Base-by-base conservation (phyloP, 2,888 invertebrate genomes). In the Lycia hirtaria region DNA sequence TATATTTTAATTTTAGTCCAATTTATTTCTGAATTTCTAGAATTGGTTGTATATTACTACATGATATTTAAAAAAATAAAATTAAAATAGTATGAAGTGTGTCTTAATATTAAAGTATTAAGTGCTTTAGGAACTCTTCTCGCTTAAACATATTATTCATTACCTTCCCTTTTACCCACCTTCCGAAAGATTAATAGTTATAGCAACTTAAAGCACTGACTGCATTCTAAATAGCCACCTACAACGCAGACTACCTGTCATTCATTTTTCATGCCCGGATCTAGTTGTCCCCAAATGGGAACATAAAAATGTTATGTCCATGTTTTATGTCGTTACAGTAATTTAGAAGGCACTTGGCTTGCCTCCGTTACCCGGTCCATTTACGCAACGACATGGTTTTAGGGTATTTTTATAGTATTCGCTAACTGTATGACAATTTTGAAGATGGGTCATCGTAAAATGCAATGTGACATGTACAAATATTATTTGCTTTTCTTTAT, bases 281-380 rank as follows among this genome's bases (percentile, higher is more conserved):
- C 24, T 50, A 56, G 37, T 52, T 48, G 47, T 52, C 41, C 32
- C 26, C 30, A 47, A 47, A 54, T 38, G 26, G 32, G 50, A 57
- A 65, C 63, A 56, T 71, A 71, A 71, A 71, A 65, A 67, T 72
- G 69, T 71, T 66, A 70, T 51, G 51, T 63, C 60, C 60, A 60
- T 59, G 67, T 72, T 75, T 76, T 75, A 72, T 62, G 68, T 62
- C 57, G 59, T 65, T 64, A 65, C 75, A 70, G 63, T 70, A 67
- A 75, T 73, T 74, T 69, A 66, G 67, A 63, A 57, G 64, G 58
- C 64, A 68, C 64, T 73, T 54, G 61, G 64, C 64, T 65, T 67
- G 65, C 60, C 66, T 69, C 66, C 62, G 68, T 60, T 62, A 68
- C 62, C 66, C 61, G 64, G 63, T 54, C 64, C 65, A 68, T 72